Evolutionary conservation across 30 jellyfish, hydroid and myxozoan genomes (phyloP).

Genomic region (Nemopilema nomurai): DNA sequence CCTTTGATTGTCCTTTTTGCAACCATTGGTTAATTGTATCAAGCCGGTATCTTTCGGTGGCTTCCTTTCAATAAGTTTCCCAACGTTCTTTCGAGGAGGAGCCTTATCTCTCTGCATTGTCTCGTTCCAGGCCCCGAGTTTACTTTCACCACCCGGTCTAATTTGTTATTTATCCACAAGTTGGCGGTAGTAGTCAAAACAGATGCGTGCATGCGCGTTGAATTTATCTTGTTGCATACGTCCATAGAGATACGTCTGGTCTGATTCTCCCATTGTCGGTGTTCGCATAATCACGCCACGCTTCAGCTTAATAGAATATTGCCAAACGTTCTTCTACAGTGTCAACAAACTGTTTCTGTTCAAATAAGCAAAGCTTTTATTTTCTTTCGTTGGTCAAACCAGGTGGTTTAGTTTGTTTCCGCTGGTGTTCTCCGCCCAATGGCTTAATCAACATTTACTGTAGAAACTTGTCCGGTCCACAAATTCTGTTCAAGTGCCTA

Average conservation of each 20-base stretch:
- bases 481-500: neutral
- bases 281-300: neutral
- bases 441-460: slow-evolving; percentile 27
- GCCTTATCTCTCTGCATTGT: neutral
- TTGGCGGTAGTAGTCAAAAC: neutral
- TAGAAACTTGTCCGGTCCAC: neutral
- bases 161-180: neutral
- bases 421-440: slow-evolving; percentile 32
- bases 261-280: no score
- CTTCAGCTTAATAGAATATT: neutral
- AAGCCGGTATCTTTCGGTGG: neutral
- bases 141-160: neutral
- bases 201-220: neutral
- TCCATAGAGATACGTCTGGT: no score
- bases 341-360: slow-evolving; percentile 48
- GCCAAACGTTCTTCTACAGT: slow-evolving; percentile 19
- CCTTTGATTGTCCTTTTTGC: neutral
- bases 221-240: neutral
- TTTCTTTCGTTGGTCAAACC: slow-evolving; percentile 28
- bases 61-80: neutral
- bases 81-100: neutral
- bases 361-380: slow-evolving; percentile 45
- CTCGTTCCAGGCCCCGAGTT: neutral
- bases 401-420: slow-evolving; percentile 50
- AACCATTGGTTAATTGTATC: neutral